These are phyloP conservation scores for Furnarius figulus DNA, from an alignment of 2,113 vertebrate species.

Conservation along the genomic window DNA sequence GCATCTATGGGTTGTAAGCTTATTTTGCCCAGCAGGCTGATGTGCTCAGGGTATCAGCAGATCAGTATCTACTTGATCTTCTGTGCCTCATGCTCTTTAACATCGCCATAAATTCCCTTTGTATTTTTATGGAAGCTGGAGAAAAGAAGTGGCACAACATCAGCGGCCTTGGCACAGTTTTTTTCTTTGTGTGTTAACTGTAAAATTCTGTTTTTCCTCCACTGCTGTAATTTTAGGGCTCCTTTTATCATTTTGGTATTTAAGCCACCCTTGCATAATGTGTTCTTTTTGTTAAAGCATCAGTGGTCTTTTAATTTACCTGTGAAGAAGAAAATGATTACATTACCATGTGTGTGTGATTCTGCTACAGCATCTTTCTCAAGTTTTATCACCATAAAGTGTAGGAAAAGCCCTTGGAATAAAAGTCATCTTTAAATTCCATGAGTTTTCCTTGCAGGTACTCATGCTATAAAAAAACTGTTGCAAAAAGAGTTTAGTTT, in stretches of 20 bases:
- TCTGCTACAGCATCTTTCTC: neutral
- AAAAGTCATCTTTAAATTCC: neutral
- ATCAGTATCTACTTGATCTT: neutral
- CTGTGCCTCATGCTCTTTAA: neutral
- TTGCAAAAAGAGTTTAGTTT: slow-evolving; percentile 51
- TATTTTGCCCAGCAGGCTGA: neutral
- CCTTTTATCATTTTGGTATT: neutral
- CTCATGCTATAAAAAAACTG: neutral
- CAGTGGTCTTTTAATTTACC: neutral
- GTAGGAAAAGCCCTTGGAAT: neutral
- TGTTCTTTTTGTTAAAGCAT: neutral
- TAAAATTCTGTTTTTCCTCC: neutral
- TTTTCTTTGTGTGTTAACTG: neutral
- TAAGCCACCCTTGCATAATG: neutral
- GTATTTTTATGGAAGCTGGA: neutral
- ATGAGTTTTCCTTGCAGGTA: neutral
- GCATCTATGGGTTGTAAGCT: neutral
- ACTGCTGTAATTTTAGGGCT: neutral
- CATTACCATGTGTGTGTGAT: neutral
- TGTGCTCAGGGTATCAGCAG: neutral
- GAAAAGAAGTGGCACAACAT: neutral
- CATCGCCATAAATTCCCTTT: neutral
- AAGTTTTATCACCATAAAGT: neutral
- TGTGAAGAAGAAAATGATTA: neutral
- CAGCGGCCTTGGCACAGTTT: neutral